Conservation (phyloP, 1,140 invertebrate species). For the Apis dorsata region DNA sequence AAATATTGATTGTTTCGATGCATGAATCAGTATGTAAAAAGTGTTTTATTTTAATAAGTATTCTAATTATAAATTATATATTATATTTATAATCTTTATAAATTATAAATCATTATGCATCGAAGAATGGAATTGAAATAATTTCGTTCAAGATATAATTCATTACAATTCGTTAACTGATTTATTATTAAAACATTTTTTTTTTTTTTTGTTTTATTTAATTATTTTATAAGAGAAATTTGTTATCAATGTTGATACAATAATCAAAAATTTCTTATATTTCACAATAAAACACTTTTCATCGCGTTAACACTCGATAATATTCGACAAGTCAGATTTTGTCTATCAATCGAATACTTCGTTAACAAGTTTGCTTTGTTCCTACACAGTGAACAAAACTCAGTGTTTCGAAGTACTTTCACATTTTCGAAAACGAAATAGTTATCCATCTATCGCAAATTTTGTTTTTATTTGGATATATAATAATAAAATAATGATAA, state of each 20-base stretch:
- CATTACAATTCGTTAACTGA: constrained; percentile 24
- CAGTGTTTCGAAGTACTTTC: neutral
- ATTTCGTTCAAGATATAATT: constrained; percentile 24
- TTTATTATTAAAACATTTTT: neutral
- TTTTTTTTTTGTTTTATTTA: neutral
- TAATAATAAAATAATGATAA: too few species aligned
- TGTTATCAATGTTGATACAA: neutral
- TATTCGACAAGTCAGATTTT: neutral
- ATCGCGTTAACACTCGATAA: neutral
- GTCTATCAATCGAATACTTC: neutral
- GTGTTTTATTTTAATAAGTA: constrained; percentile 5
- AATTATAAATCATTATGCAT: neutral
- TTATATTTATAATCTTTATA: neutral
- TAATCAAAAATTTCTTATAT: neutral
- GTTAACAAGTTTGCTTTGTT: neutral
- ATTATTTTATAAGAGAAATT: neutral
- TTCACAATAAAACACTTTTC: rapidly evolving
- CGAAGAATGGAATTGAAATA: constrained; percentile 23
- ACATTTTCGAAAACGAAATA: neutral
- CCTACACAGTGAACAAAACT: neutral
- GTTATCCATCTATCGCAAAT: neutral
- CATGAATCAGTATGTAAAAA: neutral
- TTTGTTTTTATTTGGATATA: neutral
- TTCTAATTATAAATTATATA: neutral
- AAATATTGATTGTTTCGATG: neutral